These are phyloP conservation scores for Atopsyche davidsoni DNA, from an alignment of 1,140 invertebrate genomes.

Conservation along the genomic window DNA sequence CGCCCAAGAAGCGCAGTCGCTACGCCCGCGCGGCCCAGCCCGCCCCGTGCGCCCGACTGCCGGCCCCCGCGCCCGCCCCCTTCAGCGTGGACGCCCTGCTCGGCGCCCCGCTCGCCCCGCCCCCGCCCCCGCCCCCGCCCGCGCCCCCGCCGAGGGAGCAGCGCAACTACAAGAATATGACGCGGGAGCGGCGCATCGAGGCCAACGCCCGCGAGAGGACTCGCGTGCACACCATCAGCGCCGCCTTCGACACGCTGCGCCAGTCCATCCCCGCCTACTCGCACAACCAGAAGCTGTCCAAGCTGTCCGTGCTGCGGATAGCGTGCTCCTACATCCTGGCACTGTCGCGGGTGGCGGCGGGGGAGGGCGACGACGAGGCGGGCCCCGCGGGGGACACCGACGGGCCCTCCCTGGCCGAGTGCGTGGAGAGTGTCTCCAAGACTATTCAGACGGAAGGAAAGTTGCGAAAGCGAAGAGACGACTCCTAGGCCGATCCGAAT, in stretches of 20 bases:
- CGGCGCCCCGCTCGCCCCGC: constrained; percentile 35
- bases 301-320: constrained; percentile 84
- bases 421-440: constrained; percentile 76
- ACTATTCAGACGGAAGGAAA: constrained; percentile 91
- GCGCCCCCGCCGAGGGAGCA: constrained; percentile 53
- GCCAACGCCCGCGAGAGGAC: constrained; percentile 89
- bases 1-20: constrained; percentile 62
- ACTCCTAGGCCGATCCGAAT: too few relatives aligned
- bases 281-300: constrained; percentile 88
- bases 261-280: constrained; percentile 82
- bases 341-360: constrained; percentile 54
- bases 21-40: constrained; percentile 41
- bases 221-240: constrained; percentile 90
- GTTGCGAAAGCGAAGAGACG: constrained; percentile 78
- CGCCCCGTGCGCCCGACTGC: constrained; percentile 36
- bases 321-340: constrained; percentile 88
- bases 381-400: constrained; percentile 56
- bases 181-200: constrained; percentile 82
- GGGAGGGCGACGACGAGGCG: constrained; percentile 12
- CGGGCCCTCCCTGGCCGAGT: constrained; percentile 58
- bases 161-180: constrained; percentile 94
- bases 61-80: constrained; percentile 35
- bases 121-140: constrained; percentile 27
- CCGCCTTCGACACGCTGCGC: constrained; percentile 85
- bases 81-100: constrained; percentile 37